phyloP scores from a whole-genome alignment of 2,113 vertebrate species.

The Lagopus leucura region DNA sequence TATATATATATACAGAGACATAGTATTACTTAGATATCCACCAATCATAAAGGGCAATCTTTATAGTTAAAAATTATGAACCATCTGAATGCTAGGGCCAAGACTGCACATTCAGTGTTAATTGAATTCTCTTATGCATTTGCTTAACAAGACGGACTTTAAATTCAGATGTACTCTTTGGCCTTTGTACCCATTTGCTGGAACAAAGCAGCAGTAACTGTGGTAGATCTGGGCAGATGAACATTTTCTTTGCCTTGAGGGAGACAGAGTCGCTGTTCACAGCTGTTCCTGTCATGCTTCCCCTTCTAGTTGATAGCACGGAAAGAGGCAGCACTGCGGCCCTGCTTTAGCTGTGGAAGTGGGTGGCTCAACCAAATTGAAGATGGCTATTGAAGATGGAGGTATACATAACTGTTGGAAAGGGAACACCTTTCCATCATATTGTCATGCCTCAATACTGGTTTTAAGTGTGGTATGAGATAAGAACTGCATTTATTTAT shows the following conservation, averaged over 20 bases:
- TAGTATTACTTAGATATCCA: background rate
- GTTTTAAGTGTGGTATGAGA: background rate
- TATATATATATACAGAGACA: background rate
- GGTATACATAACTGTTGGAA: background rate
- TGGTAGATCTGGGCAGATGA: background rate
- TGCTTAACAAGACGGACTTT: background rate
- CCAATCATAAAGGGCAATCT: background rate
- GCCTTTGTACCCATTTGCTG: background rate
- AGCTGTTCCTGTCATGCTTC: background rate
- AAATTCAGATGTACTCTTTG: background rate
- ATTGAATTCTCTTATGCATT: background rate
- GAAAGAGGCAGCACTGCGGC: fast-evolving
- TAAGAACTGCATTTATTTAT: background rate
- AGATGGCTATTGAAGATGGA: background rate
- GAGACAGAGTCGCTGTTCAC: background rate
- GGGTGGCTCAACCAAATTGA: background rate
- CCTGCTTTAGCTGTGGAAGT: background rate
- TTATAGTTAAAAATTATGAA: background rate
- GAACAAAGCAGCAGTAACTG: background rate
- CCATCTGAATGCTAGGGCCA: background rate
- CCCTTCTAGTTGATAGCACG: background rate
- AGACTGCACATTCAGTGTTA: background rate
- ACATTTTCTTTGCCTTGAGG: background rate
- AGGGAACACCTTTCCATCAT: background rate
- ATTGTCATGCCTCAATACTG: fast-evolving